These are phyloP conservation scores for Diabrotica undecimpunctata DNA, from an alignment of 1,140 invertebrate genomes.

Conservation along the genomic window DNA sequence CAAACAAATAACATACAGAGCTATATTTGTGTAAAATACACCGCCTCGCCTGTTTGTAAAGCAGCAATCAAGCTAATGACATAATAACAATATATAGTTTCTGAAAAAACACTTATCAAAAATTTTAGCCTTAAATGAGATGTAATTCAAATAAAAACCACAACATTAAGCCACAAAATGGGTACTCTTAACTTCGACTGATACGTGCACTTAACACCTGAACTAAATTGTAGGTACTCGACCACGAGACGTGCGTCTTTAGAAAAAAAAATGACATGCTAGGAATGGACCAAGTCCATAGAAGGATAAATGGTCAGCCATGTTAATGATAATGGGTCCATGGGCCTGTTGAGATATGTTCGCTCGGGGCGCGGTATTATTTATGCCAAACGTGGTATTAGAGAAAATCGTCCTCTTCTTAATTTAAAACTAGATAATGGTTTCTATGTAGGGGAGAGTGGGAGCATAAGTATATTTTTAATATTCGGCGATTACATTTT, in stretches of 20 bases:
- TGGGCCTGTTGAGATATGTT: neutral
- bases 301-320: neutral
- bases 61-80: too few relatives aligned
- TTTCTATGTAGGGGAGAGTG: neutral
- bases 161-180: too few relatives aligned
- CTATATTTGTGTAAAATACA: too few relatives aligned
- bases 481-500: too few relatives aligned
- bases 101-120: too few relatives aligned
- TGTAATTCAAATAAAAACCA: too few relatives aligned
- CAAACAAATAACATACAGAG: too few relatives aligned
- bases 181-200: neutral
- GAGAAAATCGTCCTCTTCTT: neutral
- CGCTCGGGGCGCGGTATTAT: neutral
- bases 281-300: neutral
- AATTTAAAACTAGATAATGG: slow-evolving; percentile 1
- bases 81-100: too few relatives aligned
- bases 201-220: slow-evolving; percentile 2
- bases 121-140: too few relatives aligned
- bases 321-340: slow-evolving; percentile 2
- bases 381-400: slow-evolving; percentile 1
- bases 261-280: slow-evolving; percentile 1
- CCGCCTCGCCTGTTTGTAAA: too few relatives aligned
- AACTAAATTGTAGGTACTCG: neutral
- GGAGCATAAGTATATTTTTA: too few relatives aligned
- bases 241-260: neutral